These are phyloP conservation scores for Cephus spinipes DNA, from an alignment of 2,888 invertebrate species.

Conservation along the genomic window DNA sequence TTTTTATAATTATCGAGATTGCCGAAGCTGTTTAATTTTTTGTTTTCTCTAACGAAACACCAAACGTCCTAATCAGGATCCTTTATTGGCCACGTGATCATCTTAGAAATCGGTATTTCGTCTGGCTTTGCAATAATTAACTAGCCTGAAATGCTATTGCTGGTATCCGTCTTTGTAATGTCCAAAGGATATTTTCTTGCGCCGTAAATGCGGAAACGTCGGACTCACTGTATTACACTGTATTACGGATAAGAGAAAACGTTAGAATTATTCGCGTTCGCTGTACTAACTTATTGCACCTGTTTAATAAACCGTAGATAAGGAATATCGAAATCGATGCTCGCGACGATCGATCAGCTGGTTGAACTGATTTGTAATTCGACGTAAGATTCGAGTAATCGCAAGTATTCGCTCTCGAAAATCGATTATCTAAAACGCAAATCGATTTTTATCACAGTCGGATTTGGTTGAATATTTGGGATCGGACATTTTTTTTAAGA, in stretches of 20 bases:
- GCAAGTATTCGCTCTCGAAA: constrained; percentile 12
- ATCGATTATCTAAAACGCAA: neutral
- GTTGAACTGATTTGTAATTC: constrained; percentile 11
- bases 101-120: neutral
- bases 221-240: neutral
- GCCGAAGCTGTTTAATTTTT: neutral
- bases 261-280: neutral
- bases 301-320: neutral
- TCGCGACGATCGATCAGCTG: constrained; percentile 11
- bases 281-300: neutral
- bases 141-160: neutral
- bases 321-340: constrained; percentile 1
- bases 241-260: neutral
- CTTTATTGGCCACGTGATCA: neutral
- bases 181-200: neutral
- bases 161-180: neutral
- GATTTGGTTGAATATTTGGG: neutral
- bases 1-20: neutral
- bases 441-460: neutral
- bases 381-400: constrained; percentile 21
- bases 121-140: neutral
- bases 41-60: neutral
- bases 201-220: neutral
- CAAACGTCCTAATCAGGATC: neutral
- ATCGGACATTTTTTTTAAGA: neutral